Percentiles rank a stretch among this genome's conserved stretches.
Evolutionary conservation across 1,140 invertebrate genomes (phyloP).

Genomic region (Sycophaga agraensis): DNA sequence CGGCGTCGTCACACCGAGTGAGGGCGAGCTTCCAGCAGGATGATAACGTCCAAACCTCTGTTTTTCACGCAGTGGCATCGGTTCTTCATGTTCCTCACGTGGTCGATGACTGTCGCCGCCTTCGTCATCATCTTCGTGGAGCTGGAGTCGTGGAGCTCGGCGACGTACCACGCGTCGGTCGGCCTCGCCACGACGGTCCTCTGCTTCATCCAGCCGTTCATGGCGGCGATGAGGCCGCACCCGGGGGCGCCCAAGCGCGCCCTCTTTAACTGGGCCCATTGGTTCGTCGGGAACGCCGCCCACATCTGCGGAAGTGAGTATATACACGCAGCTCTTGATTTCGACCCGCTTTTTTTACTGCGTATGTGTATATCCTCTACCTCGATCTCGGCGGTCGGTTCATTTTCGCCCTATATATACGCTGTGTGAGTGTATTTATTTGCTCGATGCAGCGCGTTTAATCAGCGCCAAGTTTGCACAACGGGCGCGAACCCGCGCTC

Average conservation of each 20-base stretch:
- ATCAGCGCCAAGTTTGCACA: too few species aligned
- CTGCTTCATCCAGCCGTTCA: conserved; percentile 82
- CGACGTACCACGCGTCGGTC: conserved; percentile 79
- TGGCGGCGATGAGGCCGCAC: conserved; percentile 83
- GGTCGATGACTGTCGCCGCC: conserved; percentile 73
- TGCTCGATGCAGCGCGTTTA: too few species aligned
- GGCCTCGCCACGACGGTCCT: conserved; percentile 77
- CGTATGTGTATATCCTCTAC: too few species aligned
- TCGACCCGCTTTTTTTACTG: not conserved
- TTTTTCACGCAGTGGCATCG: conserved; percentile 73
- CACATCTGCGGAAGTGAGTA: conserved; percentile 86
- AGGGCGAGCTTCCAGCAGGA: too few species aligned
- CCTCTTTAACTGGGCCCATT: conserved; percentile 94
- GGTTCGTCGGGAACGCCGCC: conserved; percentile 88
- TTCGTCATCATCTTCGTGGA: conserved; percentile 85
- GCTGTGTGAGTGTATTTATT: too few species aligned
- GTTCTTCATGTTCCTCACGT: conserved; percentile 80
- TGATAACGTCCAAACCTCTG: too few species aligned
- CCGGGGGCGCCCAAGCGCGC: conserved; percentile 78
- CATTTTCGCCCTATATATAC: too few species aligned
- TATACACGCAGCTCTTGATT: too few species aligned
- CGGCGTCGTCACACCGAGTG: too few species aligned
- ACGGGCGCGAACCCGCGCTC: too few species aligned
- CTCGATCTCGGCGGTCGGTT: too few species aligned
- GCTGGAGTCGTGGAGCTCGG: conserved; percentile 72